These are phyloP conservation scores for Tricholaema leucomelas DNA, from an alignment of 2,113 vertebrate species.

Conservation along the genomic window DNA sequence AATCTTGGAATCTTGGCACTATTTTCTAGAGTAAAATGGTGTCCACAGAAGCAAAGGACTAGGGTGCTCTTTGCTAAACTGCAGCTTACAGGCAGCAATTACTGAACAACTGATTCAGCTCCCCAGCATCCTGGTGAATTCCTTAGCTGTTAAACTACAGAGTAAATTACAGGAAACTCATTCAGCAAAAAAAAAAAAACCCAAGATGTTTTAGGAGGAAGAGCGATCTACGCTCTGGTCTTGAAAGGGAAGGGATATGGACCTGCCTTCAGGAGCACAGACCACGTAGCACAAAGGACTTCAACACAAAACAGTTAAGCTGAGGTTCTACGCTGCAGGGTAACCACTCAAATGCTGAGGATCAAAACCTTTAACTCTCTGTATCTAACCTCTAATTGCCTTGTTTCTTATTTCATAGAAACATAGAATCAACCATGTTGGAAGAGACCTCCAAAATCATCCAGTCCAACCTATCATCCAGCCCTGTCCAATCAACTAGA, in stretches of 20 bases:
- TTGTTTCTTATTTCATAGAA: background rate
- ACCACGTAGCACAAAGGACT: background rate
- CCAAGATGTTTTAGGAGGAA: background rate
- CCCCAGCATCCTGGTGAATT: background rate
- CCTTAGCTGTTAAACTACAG: background rate
- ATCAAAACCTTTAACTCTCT: background rate
- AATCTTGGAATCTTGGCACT: background rate
- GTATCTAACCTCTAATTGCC: background rate
- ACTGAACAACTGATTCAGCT: background rate
- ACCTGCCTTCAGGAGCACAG: background rate
- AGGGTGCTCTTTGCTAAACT: background rate
- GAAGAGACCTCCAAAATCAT: too few species aligned
- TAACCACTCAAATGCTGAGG: accelerated
- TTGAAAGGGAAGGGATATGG: background rate
- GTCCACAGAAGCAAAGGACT: background rate
- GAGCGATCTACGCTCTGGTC: background rate
- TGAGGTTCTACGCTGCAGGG: background rate
- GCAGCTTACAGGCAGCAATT: background rate
- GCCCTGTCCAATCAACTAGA: too few species aligned
- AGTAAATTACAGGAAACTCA: background rate
- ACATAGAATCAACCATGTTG: too few species aligned
- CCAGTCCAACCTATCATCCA: too few species aligned
- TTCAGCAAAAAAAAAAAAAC: background rate
- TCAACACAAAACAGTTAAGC: background rate
- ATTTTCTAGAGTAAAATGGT: background rate